Percentiles rank a stretch among this genome's conserved stretches.
Evolutionary conservation across 2,888 invertebrate species (phyloP).

Genomic region (Aplocera efformata): DNA sequence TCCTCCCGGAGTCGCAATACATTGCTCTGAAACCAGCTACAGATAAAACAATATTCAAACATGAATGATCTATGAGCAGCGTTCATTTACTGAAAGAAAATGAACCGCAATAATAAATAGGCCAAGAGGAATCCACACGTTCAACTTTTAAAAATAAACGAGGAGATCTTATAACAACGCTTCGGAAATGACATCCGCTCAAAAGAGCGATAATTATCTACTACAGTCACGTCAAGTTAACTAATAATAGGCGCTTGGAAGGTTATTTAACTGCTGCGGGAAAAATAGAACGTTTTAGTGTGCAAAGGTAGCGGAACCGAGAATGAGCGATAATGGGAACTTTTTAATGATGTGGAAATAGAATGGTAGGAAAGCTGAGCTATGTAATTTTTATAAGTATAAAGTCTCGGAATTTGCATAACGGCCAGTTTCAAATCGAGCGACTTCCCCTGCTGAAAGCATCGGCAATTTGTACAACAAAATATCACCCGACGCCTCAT

Average conservation of each 20-base stretch:
- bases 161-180: slow-evolving; percentile 26
- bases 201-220: slow-evolving; percentile 32
- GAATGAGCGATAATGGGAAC: not conserved
- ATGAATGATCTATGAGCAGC: too few relatives aligned
- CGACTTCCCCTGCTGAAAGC: too few relatives aligned
- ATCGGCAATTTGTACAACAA: too few relatives aligned
- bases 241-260: slow-evolving; percentile 28
- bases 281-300: not conserved
- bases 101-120: slow-evolving; percentile 23
- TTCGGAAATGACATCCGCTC: slow-evolving; percentile 33
- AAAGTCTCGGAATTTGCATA: too few relatives aligned
- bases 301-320: not conserved
- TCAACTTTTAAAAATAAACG: slow-evolving; percentile 28
- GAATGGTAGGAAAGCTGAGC: too few relatives aligned
- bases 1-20: too few relatives aligned
- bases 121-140: slow-evolving; percentile 21
- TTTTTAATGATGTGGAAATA: too few relatives aligned
- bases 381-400: too few relatives aligned
- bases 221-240: slow-evolving; percentile 31
- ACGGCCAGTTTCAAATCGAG: too few relatives aligned
- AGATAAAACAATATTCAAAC: too few relatives aligned
- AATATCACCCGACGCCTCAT: too few relatives aligned
- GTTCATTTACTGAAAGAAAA: slow-evolving; percentile 1
- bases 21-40: too few relatives aligned
- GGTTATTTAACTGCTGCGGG: slow-evolving; percentile 10